Conservation (phyloP, 2,797 vertebrate species). For the Epinephelus coioides region DNA sequence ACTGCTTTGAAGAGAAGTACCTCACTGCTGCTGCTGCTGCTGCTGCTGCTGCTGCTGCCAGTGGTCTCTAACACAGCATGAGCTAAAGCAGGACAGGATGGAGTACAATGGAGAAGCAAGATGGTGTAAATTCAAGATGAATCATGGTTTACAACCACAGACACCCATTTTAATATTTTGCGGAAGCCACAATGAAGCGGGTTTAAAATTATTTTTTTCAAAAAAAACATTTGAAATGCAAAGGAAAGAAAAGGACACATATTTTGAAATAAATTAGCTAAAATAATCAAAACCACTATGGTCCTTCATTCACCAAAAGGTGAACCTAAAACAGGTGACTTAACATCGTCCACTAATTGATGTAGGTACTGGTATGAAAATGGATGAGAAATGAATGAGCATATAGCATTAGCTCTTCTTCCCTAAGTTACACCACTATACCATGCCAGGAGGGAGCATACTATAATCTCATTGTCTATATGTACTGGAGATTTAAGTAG, state of each 20-base stretch:
- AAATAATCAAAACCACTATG: not conserved
- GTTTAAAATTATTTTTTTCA: not conserved
- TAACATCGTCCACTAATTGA: slow-evolving; percentile 9
- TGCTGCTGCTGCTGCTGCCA: slow-evolving; percentile 52
- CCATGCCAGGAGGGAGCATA: slow-evolving; percentile 70
- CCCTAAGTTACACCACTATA: not conserved
- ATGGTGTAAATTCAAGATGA: slow-evolving; percentile 54
- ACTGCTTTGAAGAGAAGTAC: slow-evolving; percentile 49
- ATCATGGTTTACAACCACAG: slow-evolving; percentile 16
- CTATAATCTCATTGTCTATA: not conserved
- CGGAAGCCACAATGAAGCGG: not conserved
- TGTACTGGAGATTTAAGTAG: not conserved
- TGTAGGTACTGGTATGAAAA: slow-evolving; percentile 43
- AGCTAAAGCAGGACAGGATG: slow-evolving; percentile 57
- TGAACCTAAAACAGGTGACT: too few species aligned
- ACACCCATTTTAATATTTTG: not conserved
- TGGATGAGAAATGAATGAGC: slow-evolving; percentile 46
- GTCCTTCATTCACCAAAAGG: not conserved
- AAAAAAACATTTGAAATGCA: not conserved
- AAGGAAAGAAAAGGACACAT: not conserved
- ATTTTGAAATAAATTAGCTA: not conserved
- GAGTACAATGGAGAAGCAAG: slow-evolving; percentile 72
- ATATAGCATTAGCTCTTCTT: not conserved
- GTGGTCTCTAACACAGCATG: slow-evolving; percentile 54
- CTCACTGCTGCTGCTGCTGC: slow-evolving; percentile 65